phyloP scores from a whole-genome alignment of 2,113 vertebrate species.

The Perca fluviatilis region DNA sequence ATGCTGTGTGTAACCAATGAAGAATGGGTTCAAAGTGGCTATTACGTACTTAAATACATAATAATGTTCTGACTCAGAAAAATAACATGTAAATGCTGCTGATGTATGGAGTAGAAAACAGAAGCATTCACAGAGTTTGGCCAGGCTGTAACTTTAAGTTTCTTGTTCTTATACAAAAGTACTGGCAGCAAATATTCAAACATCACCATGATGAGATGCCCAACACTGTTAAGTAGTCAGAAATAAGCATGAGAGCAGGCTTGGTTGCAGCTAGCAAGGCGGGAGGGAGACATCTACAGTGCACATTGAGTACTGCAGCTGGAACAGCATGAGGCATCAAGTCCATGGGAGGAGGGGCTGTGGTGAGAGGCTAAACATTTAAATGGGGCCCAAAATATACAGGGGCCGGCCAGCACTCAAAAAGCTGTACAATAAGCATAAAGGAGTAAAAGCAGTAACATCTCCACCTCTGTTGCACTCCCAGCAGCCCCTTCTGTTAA shows the following conservation, averaged over 20 bases:
- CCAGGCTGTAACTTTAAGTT: slow-evolving; percentile 22
- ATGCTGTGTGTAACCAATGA: slow-evolving; percentile 14
- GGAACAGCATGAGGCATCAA: slow-evolving; percentile 54
- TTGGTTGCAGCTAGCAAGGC: slow-evolving; percentile 36
- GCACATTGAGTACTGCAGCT: slow-evolving; percentile 66
- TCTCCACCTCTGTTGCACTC: slow-evolving; percentile 21
- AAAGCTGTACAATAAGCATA: slow-evolving; percentile 74
- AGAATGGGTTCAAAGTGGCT: not conserved
- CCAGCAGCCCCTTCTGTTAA: slow-evolving; percentile 17
- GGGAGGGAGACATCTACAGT: slow-evolving; percentile 65
- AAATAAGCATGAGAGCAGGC: slow-evolving; percentile 45
- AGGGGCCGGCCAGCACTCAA: slow-evolving; percentile 68
- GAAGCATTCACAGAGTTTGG: slow-evolving; percentile 56
- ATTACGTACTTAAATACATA: slow-evolving; percentile 15
- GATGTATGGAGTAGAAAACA: slow-evolving; percentile 41
- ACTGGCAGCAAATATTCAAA: slow-evolving; percentile 49
- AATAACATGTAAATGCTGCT: slow-evolving; percentile 31
- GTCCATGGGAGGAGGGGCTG: slow-evolving; percentile 40
- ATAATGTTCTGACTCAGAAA: slow-evolving; percentile 21
- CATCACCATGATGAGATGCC: slow-evolving; percentile 46
- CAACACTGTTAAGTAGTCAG: slow-evolving; percentile 36
- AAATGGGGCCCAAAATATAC: slow-evolving; percentile 59
- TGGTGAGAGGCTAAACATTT: slow-evolving; percentile 51
- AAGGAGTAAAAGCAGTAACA: slow-evolving; percentile 43
- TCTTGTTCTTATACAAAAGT: slow-evolving; percentile 44